Conservation (phyloP, 1,140 invertebrate species). For the Leptinotarsa lineolata region DNA sequence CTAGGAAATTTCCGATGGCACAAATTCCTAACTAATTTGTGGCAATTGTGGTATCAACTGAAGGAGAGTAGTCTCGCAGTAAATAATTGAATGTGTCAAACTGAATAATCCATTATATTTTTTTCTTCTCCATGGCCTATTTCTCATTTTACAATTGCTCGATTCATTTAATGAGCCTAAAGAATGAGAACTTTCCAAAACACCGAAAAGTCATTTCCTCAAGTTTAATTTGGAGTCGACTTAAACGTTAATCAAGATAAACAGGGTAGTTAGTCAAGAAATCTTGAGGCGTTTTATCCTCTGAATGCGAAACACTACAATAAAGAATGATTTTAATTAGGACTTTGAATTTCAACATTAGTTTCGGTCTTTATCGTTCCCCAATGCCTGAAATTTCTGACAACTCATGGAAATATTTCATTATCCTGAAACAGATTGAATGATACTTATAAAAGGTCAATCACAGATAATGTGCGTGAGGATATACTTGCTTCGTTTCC, state of each 20-base stretch:
- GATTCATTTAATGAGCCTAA: neutral
- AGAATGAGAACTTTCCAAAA: neutral
- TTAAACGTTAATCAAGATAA: slow-evolving; percentile 2
- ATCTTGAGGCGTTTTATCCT: neutral
- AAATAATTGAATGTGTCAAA: neutral
- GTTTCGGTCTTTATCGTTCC: too few relatives aligned
- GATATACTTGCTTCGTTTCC: too few relatives aligned
- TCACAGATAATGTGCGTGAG: too few relatives aligned
- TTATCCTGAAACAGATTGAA: too few relatives aligned
- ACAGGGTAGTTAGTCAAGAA: slow-evolving; percentile 5
- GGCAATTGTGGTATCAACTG: too few relatives aligned
- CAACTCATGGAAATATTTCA: too few relatives aligned
- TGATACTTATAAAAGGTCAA: too few relatives aligned
- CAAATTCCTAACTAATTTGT: too few relatives aligned
- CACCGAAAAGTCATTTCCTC: neutral
- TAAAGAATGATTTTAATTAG: neutral
- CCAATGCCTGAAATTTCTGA: too few relatives aligned
- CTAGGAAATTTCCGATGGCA: too few relatives aligned
- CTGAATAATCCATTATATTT: neutral
- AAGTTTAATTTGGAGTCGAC: neutral
- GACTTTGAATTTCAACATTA: neutral
- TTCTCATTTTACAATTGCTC: neutral
- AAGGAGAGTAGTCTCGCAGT: too few relatives aligned
- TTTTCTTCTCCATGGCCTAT: neutral
- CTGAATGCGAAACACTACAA: slow-evolving; percentile 1